Percentiles rank a stretch among this genome's conserved stretches.
These are phyloP conservation scores for Epinephelus cyanopodus DNA, from an alignment of 2,113 vertebrate genomes.

Conservation along the genomic window DNA sequence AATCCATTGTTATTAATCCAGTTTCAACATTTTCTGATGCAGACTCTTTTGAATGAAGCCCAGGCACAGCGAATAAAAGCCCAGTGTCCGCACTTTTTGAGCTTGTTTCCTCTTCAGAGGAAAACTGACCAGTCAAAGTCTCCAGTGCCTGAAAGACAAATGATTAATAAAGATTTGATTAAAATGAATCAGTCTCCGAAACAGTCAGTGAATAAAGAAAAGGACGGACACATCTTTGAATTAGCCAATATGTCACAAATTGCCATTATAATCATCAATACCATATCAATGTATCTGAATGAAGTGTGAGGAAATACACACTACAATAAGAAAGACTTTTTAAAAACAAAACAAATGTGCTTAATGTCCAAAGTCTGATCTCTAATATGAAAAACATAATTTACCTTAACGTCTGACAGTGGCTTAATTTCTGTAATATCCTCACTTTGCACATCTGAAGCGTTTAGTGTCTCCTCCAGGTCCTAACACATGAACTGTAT, in stretches of 20 bases:
- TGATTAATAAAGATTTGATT: background rate
- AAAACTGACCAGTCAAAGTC: background rate
- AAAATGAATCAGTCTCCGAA: background rate
- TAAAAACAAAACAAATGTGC: background rate
- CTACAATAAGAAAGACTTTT: background rate
- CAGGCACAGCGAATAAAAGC: background rate
- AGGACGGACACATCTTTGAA: background rate
- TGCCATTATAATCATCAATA: background rate
- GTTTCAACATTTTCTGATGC: background rate
- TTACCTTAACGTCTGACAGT: conserved; percentile 44
- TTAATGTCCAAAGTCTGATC: background rate
- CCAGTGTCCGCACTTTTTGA: background rate
- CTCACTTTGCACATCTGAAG: conserved; percentile 31
- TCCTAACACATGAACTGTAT: conserved; percentile 60
- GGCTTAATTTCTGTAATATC: conserved; percentile 11
- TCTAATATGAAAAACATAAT: background rate
- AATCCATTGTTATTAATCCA: conserved; percentile 31
- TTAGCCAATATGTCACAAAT: background rate
- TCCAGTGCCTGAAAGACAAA: conserved; percentile 35
- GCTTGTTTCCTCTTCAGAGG: conserved; percentile 13
- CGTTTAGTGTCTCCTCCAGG: conserved; percentile 56
- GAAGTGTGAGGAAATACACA: background rate
- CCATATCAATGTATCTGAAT: background rate
- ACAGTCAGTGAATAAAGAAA: background rate
- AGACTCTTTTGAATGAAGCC: background rate